These are phyloP conservation scores for Scaptodrosophila latifasciaeformis DNA, from an alignment of 2,888 invertebrate species.

Conservation along the genomic window DNA sequence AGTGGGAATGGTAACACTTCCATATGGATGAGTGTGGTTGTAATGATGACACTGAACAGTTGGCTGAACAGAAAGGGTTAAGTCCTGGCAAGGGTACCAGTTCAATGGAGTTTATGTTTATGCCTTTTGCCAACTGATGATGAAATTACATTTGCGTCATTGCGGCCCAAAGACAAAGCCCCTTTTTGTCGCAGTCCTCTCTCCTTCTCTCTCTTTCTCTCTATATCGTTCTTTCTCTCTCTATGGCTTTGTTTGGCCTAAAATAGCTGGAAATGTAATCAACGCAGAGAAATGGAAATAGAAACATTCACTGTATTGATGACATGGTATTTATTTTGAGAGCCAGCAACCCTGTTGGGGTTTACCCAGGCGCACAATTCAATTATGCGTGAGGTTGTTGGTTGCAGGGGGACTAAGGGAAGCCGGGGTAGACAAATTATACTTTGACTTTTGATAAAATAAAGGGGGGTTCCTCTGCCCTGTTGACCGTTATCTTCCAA, in stretches of 20 bases:
- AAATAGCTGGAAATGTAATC: conserved; percentile 27
- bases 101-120: conserved; percentile 5
- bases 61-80: conserved; percentile 25
- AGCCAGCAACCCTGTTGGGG: conserved; percentile 37
- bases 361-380: conserved; percentile 47
- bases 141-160: conserved; percentile 37
- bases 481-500: conserved; percentile 31
- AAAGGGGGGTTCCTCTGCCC: neutral
- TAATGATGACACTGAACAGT: too few relatives aligned
- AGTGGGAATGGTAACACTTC: too few relatives aligned
- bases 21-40: too few relatives aligned
- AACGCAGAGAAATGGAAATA: conserved; percentile 14
- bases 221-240: too few relatives aligned
- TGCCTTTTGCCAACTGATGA: too few relatives aligned
- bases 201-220: too few relatives aligned
- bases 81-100: too few relatives aligned
- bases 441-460: conserved; percentile 54
- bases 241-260: too few relatives aligned
- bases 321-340: conserved; percentile 53
- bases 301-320: conserved; percentile 28
- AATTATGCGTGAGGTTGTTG: conserved; percentile 51
- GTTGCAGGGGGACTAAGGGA: too few relatives aligned
- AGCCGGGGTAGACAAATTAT: too few relatives aligned
- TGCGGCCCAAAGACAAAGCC: conserved; percentile 18
- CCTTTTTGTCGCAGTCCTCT: conserved; percentile 34